A percentile compares a stretch with the other conserved stretches of the same genome.
These are phyloP conservation scores for Clunio marinus DNA, from an alignment of 2,888 invertebrate genomes.

Conservation along the genomic window DNA sequence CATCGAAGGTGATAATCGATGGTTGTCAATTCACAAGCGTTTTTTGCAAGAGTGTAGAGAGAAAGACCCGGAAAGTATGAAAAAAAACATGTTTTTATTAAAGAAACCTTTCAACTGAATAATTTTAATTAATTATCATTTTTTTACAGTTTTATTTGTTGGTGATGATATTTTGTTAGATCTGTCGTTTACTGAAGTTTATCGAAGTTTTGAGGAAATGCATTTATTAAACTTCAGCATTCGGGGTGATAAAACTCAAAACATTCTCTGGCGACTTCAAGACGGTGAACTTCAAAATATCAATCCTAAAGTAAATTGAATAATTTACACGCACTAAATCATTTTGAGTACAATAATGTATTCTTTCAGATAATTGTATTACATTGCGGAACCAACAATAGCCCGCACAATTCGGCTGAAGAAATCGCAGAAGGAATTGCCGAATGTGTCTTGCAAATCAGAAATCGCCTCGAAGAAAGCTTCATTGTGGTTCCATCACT, in stretches of 20 bases:
- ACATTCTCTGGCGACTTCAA: conserved; percentile 83
- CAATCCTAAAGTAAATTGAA: conserved; percentile 68
- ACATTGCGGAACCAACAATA: conserved; percentile 85
- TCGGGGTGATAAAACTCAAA: conserved; percentile 73
- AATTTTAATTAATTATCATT: neutral
- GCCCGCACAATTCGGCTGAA: conserved; percentile 66
- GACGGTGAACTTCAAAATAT: conserved; percentile 88
- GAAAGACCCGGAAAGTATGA: conserved; percentile 71
- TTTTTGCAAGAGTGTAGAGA: conserved; percentile 11
- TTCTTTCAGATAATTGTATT: conserved; percentile 69
- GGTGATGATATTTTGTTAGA: conserved; percentile 85
- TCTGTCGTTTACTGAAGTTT: conserved; percentile 76
- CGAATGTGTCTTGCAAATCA: conserved; percentile 69
- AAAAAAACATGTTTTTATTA: neutral
- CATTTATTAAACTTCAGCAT: conserved; percentile 70
- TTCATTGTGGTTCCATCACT: conserved; percentile 81
- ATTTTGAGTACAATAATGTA: no score
- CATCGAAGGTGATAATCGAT: conserved; percentile 77
- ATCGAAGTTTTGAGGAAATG: conserved; percentile 83
- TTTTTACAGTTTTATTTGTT: conserved; percentile 67
- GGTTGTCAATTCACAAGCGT: conserved; percentile 68
- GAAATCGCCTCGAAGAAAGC: conserved; percentile 71
- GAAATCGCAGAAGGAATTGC: conserved; percentile 77
- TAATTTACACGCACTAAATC: no score
- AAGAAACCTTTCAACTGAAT: neutral